Evolutionary conservation across 2,797 vertebrate genomes (phyloP).

Genomic region (Manis javanica): DNA sequence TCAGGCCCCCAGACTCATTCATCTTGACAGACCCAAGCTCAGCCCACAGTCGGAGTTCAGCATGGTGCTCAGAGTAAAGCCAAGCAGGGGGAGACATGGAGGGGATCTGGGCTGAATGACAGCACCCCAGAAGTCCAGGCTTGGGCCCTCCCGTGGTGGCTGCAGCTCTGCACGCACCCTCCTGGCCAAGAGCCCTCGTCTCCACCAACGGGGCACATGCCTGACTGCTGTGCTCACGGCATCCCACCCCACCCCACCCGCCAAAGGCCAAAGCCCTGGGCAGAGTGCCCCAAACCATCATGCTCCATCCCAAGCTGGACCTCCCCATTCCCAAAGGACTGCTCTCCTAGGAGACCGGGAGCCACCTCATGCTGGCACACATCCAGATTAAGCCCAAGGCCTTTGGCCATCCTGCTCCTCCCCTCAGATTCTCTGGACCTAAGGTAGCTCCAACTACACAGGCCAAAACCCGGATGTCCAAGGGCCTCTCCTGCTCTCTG

Average conservation of each 20-base stretch:
- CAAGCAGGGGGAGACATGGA: too few species aligned
- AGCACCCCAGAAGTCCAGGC: too few species aligned
- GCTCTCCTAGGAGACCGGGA: too few species aligned
- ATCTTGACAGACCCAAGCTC: too few species aligned
- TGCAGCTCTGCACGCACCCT: too few species aligned
- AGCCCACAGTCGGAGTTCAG: too few species aligned
- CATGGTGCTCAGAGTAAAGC: too few species aligned
- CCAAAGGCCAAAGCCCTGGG: not conserved
- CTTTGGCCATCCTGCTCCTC: not conserved
- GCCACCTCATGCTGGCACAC: not conserved
- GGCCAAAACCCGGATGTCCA: not conserved
- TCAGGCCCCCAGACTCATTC: too few species aligned
- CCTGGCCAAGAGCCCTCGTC: not conserved
- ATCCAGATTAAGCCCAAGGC: not conserved
- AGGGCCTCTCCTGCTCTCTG: not conserved
- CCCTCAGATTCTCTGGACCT: not conserved
- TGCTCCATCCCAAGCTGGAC: rapidly evolving
- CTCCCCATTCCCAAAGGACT: not conserved
- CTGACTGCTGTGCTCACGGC: rapidly evolving
- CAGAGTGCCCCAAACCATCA: not conserved
- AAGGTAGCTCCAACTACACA: not conserved
- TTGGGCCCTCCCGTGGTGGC: too few species aligned
- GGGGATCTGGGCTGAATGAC: too few species aligned
- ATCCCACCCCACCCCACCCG: not conserved
- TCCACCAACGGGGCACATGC: rapidly evolving